Conservation (phyloP, 2,113 vertebrate genomes). For the Cercocebus atys region DNA sequence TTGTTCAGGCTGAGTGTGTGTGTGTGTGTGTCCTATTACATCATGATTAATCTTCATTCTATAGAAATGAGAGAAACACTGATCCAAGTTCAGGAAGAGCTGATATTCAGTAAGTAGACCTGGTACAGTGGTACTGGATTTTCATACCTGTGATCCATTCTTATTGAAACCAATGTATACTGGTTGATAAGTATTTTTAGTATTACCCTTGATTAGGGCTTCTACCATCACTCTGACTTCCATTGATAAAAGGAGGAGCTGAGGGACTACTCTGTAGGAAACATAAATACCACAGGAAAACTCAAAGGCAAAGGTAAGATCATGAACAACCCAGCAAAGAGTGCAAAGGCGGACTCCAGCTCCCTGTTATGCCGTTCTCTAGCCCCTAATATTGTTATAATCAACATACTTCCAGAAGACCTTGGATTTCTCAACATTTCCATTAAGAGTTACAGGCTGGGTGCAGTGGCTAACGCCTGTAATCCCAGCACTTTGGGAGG, state of each 20-base stretch:
- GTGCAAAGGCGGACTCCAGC: background rate
- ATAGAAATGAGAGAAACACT: background rate
- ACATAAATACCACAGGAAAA: background rate
- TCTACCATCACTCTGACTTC: background rate
- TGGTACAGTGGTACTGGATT: background rate
- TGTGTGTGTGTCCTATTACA: background rate
- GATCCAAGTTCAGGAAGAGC: background rate
- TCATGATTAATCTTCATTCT: conserved; percentile 31
- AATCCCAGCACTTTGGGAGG: too few relatives aligned
- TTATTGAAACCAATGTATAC: background rate
- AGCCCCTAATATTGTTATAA: background rate
- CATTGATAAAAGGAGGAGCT: background rate
- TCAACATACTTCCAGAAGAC: background rate
- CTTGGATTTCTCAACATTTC: conserved; percentile 7
- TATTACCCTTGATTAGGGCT: background rate
- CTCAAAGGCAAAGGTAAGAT: background rate
- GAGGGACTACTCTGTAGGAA: background rate
- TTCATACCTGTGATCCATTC: background rate
- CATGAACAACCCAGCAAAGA: background rate
- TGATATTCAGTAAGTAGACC: background rate
- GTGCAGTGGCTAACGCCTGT: too few relatives aligned
- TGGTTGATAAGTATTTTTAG: conserved; percentile 5
- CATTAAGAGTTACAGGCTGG: background rate
- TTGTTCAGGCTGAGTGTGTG: conserved; percentile 4
- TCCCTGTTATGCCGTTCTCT: background rate